Conservation (phyloP, 2,797 vertebrate species). For the Psittacula derbiana region DNA sequence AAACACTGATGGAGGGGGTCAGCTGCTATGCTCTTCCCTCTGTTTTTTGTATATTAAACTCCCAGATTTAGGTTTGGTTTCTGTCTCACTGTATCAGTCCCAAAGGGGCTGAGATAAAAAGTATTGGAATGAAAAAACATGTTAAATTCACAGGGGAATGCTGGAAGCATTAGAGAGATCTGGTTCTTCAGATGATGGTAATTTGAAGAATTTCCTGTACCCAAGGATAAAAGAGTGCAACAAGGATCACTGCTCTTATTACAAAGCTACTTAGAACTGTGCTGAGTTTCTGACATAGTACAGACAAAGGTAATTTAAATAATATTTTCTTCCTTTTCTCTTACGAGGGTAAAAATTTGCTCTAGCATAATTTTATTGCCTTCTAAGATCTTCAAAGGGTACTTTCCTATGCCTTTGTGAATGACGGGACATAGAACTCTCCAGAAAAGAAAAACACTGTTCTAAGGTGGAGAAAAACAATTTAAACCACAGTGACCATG, state of each 20-base stretch:
- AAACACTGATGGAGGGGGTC: background rate
- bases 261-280: background rate
- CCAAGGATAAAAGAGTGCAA: background rate
- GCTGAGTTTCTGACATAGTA: background rate
- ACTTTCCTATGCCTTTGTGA: background rate
- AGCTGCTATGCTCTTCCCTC: background rate
- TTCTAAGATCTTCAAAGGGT: background rate
- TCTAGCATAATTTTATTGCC: background rate
- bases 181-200: background rate
- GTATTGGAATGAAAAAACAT: background rate
- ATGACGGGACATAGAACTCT: background rate
- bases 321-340: background rate
- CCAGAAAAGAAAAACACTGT: background rate
- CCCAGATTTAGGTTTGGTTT: background rate
- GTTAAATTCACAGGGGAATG: background rate
- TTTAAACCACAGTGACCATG: fast-evolving
- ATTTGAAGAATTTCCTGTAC: background rate
- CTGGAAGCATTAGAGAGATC: background rate
- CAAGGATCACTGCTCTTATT: background rate
- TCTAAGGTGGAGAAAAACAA: background rate
- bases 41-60: background rate
- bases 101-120: background rate
- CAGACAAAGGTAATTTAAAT: background rate
- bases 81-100: background rate
- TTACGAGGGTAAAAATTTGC: background rate